A percentile compares a stretch with the other conserved stretches of the same genome.
Conservation (phyloP, 2,797 vertebrate species). For the Eospalax fontanierii region DNA sequence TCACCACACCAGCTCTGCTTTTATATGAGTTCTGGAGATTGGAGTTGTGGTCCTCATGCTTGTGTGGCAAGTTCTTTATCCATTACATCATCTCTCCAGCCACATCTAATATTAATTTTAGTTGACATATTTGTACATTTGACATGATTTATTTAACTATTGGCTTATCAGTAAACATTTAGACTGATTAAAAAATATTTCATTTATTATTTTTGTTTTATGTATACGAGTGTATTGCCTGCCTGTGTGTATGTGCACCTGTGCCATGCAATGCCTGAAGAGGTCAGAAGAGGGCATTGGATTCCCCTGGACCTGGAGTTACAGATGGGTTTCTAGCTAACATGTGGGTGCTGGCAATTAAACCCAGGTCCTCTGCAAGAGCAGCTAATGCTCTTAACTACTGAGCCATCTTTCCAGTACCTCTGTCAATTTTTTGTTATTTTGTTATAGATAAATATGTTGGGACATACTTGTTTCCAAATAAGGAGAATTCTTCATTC, state of each 20-base stretch:
- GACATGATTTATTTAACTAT: slow-evolving; percentile 21
- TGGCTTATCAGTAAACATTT: not conserved
- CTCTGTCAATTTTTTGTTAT: not conserved
- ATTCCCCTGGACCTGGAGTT: too few relatives aligned
- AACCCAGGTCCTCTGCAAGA: too few relatives aligned
- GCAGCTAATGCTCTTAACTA: too few relatives aligned
- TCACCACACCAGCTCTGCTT: not conserved
- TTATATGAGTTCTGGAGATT: too few relatives aligned
- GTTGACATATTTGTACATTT: not conserved
- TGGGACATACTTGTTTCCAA: not conserved
- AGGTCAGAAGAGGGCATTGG: too few relatives aligned
- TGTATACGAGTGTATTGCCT: not conserved
- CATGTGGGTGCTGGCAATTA: too few relatives aligned
- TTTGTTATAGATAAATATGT: slow-evolving; percentile 9
- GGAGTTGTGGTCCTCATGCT: not conserved
- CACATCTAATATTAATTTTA: not conserved
- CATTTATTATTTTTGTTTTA: not conserved
- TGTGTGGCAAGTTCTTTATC: too few relatives aligned
- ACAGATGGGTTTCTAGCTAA: too few relatives aligned
- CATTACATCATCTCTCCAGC: not conserved
- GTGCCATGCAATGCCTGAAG: too few relatives aligned
- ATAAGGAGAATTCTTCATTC: not conserved
- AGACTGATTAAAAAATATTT: not conserved
- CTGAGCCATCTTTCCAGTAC: too few relatives aligned
- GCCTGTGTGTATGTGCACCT: too few relatives aligned